Evolutionary conservation across 2,888 invertebrate genomes (phyloP).

Genomic region (Endomychus coccineus): DNA sequence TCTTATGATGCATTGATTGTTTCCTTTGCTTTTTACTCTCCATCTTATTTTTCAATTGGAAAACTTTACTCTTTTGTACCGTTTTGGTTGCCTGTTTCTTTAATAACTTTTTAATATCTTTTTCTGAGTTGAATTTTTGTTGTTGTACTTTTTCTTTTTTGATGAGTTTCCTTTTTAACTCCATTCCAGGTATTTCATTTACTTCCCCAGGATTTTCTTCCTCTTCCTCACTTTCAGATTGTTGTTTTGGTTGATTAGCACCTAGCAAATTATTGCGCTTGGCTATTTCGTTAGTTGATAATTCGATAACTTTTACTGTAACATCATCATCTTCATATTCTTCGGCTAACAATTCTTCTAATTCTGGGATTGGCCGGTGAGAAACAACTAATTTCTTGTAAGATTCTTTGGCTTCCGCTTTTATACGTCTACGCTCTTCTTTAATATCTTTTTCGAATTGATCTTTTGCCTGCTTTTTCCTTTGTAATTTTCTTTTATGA

Average conservation of each 20-base stretch:
- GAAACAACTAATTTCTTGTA: constrained; percentile 69
- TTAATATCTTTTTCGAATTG: constrained; percentile 63
- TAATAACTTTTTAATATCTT: constrained; percentile 61
- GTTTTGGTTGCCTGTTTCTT: constrained; percentile 66
- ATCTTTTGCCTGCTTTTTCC: constrained; percentile 67
- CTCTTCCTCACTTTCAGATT: constrained; percentile 25
- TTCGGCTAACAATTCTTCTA: constrained; percentile 59
- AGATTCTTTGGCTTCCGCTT: constrained; percentile 64
- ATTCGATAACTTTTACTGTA: constrained; percentile 69
- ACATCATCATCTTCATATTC: constrained; percentile 72
- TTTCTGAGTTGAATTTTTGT: constrained; percentile 48
- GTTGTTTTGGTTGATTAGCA: constrained; percentile 50
- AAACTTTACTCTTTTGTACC: constrained; percentile 69
- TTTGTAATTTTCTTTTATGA: constrained; percentile 69
- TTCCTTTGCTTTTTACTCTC: constrained; percentile 65
- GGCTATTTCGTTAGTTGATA: constrained; percentile 63
- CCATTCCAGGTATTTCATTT: constrained; percentile 46
- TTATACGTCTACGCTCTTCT: constrained; percentile 68
- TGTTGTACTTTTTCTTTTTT: constrained; percentile 32
- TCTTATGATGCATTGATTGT: constrained; percentile 48
- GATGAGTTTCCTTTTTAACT: constrained; percentile 33
- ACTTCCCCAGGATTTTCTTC: constrained; percentile 30
- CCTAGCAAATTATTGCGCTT: constrained; percentile 67
- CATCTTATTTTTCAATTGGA: constrained; percentile 65
- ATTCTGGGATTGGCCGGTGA: constrained; percentile 60